A percentile compares a stretch with the other conserved stretches of the same genome.
Conservation (phyloP, 2,113 vertebrate species). For the Dipodomys stephensi region DNA sequence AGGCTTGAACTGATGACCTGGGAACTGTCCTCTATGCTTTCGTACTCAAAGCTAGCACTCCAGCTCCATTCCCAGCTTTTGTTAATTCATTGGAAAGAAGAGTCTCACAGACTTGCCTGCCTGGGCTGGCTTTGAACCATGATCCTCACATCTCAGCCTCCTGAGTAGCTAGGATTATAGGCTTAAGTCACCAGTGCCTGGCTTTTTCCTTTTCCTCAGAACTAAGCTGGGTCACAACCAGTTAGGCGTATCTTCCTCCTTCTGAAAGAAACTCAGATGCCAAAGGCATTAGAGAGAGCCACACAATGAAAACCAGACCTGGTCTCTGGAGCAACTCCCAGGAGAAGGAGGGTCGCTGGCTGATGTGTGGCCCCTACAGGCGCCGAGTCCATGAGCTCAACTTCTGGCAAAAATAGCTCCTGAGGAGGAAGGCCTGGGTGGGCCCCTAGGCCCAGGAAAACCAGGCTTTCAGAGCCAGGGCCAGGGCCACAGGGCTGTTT, state of each 20-base stretch:
- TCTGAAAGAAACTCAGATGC: slow-evolving; percentile 36
- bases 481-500: neutral
- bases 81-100: too few relatives aligned
- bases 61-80: too few relatives aligned
- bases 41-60: too few relatives aligned
- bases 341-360: neutral
- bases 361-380: neutral
- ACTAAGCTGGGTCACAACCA: neutral
- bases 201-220: neutral
- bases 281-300: slow-evolving; percentile 43
- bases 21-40: too few relatives aligned
- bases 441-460: neutral
- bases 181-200: too few relatives aligned
- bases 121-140: too few relatives aligned
- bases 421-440: neutral
- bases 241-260: slow-evolving; percentile 44
- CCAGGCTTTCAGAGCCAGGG: neutral
- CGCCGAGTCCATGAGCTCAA: slow-evolving; percentile 31
- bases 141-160: too few relatives aligned
- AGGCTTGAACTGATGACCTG: too few relatives aligned
- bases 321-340: slow-evolving; percentile 12
- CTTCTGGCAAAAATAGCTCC: slow-evolving; percentile 9
- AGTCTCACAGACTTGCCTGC: too few relatives aligned
- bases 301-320: slow-evolving; percentile 53
- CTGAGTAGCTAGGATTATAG: too few relatives aligned